Evolutionary conservation across 2,888 invertebrate genomes (phyloP).

Genomic region (Epinotia demarniana): DNA sequence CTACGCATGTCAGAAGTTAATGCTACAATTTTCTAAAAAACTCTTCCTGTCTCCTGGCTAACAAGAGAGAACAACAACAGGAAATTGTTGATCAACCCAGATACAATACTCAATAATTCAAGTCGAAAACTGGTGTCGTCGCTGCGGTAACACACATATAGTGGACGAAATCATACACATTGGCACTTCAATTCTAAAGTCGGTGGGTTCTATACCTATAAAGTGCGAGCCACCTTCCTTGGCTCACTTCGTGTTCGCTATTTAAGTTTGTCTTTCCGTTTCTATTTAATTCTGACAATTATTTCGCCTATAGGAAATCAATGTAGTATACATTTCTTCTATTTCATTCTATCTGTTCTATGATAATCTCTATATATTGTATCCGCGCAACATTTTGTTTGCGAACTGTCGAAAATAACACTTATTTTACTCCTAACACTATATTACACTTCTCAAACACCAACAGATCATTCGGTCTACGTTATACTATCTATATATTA

Average conservation of each 20-base stretch:
- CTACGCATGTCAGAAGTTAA: no score
- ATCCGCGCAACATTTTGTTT: slow-evolving; percentile 63
- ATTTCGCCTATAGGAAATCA: slow-evolving; percentile 34
- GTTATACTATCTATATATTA: slow-evolving; percentile 59
- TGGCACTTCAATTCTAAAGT: slow-evolving; percentile 60
- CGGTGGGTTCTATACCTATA: slow-evolving; percentile 63
- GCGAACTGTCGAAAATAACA: slow-evolving; percentile 70
- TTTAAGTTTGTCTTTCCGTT: slow-evolving; percentile 40
- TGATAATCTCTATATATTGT: slow-evolving; percentile 50
- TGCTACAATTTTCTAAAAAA: no score
- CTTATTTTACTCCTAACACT: slow-evolving; percentile 61
- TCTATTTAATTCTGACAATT: slow-evolving; percentile 40
- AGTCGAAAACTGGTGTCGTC: slow-evolving; percentile 3
- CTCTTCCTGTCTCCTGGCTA: no score
- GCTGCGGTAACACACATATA: slow-evolving; percentile 49
- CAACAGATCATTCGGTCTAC: slow-evolving; percentile 74
- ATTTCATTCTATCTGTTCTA: slow-evolving; percentile 39
- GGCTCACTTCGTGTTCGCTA: slow-evolving; percentile 38
- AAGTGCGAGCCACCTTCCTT: slow-evolving; percentile 55
- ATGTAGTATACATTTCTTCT: slow-evolving; percentile 36
- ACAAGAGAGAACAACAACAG: no score
- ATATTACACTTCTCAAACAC: slow-evolving; percentile 62
- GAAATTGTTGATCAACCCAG: no score
- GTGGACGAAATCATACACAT: slow-evolving; percentile 53
- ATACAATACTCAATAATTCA: not conserved